Conservation (phyloP, 2,888 invertebrate species). For the Protodeltote pygarga region DNA sequence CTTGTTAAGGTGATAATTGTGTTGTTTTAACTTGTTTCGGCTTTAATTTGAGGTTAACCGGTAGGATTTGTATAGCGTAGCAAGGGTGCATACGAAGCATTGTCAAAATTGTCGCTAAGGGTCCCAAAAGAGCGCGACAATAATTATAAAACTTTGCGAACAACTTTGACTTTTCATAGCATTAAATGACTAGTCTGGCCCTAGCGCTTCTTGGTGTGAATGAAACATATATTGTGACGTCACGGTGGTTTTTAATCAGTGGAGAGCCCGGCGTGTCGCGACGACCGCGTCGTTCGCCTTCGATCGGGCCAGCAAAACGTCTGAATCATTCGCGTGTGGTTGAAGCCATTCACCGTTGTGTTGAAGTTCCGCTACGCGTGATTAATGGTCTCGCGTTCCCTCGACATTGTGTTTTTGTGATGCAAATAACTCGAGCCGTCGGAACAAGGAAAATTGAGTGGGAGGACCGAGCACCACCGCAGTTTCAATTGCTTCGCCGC, state of each 20-base stretch:
- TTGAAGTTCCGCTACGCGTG: conserved; percentile 80
- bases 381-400: conserved; percentile 84
- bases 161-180: background rate
- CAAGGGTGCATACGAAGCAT: too few relatives aligned
- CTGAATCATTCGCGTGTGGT: conserved; percentile 83
- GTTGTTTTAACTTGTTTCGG: conserved; percentile 37
- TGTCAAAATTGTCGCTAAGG: conserved; percentile 4
- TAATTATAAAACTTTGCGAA: conserved; percentile 16
- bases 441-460: conserved; percentile 86
- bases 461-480: conserved; percentile 81
- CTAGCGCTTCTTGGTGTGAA: conserved; percentile 13
- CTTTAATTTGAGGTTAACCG: conserved; percentile 22
- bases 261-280: conserved; percentile 20
- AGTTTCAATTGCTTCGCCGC: conserved; percentile 84
- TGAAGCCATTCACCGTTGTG: conserved; percentile 79
- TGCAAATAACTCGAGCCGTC: conserved; percentile 86
- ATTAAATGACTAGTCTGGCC: background rate
- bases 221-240: conserved; percentile 42
- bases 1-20: conserved; percentile 48
- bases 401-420: conserved; percentile 86
- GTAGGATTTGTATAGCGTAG: background rate
- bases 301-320: conserved; percentile 72
- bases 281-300: conserved; percentile 52
- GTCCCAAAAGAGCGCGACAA: background rate
- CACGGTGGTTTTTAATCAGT: conserved; percentile 38